Conservation (phyloP, 2,797 vertebrate species). For the Clarias laeviceps region DNA sequence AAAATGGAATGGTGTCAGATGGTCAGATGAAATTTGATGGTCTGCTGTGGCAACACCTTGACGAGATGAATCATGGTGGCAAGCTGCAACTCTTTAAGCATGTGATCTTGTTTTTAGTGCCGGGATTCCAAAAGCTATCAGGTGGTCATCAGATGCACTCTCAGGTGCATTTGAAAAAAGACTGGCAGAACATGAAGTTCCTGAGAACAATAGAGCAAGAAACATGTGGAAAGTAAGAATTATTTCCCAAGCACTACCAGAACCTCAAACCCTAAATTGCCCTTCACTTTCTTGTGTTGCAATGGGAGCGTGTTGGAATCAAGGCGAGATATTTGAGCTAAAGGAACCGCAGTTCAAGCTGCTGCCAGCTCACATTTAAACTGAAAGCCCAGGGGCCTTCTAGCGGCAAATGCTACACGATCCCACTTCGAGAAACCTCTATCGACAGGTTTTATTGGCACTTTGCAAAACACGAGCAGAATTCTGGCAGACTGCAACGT, state of each 20-base stretch:
- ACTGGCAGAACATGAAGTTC: not conserved
- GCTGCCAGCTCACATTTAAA: conserved; percentile 28
- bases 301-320: not conserved
- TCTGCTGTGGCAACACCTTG: not conserved
- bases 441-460: conserved; percentile 39
- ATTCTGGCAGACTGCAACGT: conserved; percentile 47
- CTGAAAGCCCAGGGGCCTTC: conserved; percentile 16
- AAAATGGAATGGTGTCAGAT: too few species aligned
- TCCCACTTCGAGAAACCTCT: conserved; percentile 66
- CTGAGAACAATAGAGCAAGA: not conserved
- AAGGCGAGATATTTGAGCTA: not conserved
- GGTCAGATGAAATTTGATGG: too few species aligned
- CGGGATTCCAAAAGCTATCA: not conserved
- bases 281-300: not conserved
- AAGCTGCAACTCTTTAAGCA: not conserved
- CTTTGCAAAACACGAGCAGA: conserved; percentile 60
- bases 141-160: not conserved
- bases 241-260: not conserved
- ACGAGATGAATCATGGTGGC: not conserved
- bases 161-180: not conserved
- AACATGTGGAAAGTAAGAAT: not conserved
- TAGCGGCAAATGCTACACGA: conserved; percentile 54
- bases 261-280: not conserved
- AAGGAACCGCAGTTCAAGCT: not conserved
- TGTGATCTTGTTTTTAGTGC: not conserved